A percentile compares a stretch with the other conserved stretches of the same genome.
Evolutionary conservation across 2,113 vertebrate species (phyloP).

Genomic region (Clupea harengus): DNA sequence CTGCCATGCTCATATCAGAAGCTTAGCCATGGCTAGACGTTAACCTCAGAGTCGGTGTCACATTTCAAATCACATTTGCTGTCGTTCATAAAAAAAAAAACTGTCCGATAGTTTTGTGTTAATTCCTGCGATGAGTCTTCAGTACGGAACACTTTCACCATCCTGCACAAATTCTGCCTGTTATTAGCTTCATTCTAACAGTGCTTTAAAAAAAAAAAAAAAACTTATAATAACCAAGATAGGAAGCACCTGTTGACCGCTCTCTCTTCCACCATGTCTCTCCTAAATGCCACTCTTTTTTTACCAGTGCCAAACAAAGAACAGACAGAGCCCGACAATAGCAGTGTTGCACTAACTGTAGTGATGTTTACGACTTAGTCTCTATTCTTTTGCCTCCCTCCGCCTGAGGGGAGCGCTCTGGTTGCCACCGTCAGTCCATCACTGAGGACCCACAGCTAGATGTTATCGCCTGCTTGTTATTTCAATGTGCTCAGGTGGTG

Average conservation of each 20-base stretch:
- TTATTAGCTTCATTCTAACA: not conserved
- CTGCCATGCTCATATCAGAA: not conserved
- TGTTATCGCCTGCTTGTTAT: slow-evolving; percentile 2
- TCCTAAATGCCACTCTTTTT: slow-evolving; percentile 28
- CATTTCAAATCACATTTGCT: not conserved
- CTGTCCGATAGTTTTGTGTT: not conserved
- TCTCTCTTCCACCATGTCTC: slow-evolving; percentile 29
- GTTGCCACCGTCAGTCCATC: slow-evolving; percentile 22
- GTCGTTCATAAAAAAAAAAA: not conserved
- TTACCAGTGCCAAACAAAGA: slow-evolving; percentile 64
- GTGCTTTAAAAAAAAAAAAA: not conserved
- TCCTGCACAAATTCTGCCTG: not conserved
- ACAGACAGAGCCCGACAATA: slow-evolving; percentile 49
- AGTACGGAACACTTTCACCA: not conserved
- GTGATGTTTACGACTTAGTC: slow-evolving; percentile 30
- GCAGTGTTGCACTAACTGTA: slow-evolving; percentile 58
- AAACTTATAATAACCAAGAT: not conserved
- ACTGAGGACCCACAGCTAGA: not conserved
- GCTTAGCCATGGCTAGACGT: not conserved
- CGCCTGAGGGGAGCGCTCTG: slow-evolving; percentile 3
- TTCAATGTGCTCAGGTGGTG: not conserved
- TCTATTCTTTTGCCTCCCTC: not conserved
- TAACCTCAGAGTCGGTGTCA: not conserved
- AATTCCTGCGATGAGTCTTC: not conserved
- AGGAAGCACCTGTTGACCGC: not conserved